Percentiles rank a stretch among this genome's conserved stretches.
Evolutionary conservation across 2,113 vertebrate species (phyloP).

Genomic region (Cebidichthys violaceus): DNA sequence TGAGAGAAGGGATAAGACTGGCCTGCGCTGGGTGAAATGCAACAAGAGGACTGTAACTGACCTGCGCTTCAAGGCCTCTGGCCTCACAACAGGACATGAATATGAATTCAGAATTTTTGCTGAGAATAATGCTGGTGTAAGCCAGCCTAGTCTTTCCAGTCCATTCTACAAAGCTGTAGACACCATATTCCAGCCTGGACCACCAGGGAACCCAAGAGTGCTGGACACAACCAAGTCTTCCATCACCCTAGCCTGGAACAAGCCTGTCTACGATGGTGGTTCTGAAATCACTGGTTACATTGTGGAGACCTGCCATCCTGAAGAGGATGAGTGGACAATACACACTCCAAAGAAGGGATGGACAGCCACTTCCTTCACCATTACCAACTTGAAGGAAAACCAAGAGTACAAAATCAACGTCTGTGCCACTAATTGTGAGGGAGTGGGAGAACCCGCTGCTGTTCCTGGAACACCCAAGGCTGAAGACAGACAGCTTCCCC

Average conservation of each 20-base stretch:
- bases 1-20: conserved; percentile 93
- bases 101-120: conserved; percentile 97
- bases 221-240: conserved; percentile 96
- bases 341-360: conserved; percentile 91
- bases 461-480: conserved; percentile 94
- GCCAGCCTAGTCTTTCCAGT: conserved; percentile 92
- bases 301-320: conserved; percentile 94
- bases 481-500: conserved; percentile 93
- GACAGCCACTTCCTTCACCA: conserved; percentile 94
- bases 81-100: conserved; percentile 93
- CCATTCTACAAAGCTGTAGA: conserved; percentile 96
- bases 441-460: conserved; percentile 93
- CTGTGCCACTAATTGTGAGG: conserved; percentile 95
- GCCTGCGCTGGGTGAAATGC: conserved; percentile 98
- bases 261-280: conserved; percentile 97
- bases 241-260: conserved; percentile 97
- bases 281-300: conserved; percentile 98
- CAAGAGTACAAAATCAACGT: conserved; percentile 97
- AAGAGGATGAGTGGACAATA: conserved; percentile 98
- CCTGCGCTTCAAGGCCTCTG: conserved; percentile 93
- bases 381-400: conserved; percentile 93
- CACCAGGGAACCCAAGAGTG: conserved; percentile 95
- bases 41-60: conserved; percentile 95
- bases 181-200: conserved; percentile 95
- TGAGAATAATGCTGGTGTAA: conserved; percentile 96